These are phyloP conservation scores for Vombatus ursinus DNA, from an alignment of 2,113 vertebrate genomes.

Conservation along the genomic window DNA sequence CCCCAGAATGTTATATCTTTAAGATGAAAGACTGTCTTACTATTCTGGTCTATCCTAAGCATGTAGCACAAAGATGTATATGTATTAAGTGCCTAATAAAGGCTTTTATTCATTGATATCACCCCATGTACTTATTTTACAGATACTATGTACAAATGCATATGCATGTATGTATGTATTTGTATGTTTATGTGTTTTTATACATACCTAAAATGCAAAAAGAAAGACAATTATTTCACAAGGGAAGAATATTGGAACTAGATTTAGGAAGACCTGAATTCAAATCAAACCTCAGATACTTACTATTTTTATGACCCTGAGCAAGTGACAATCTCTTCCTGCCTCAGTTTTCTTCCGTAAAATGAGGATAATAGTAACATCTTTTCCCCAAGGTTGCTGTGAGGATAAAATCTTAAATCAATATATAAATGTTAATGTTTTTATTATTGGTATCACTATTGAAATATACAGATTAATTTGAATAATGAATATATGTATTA, in stretches of 20 bases:
- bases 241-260: background rate
- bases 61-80: too few relatives aligned
- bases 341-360: background rate
- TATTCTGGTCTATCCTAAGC: too few relatives aligned
- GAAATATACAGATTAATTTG: background rate
- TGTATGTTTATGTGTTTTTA: too few relatives aligned
- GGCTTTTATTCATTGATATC: too few relatives aligned
- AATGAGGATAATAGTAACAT: background rate
- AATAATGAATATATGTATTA: background rate
- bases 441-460: background rate
- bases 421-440: background rate
- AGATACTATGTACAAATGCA: background rate
- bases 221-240: too few relatives aligned
- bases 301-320: background rate
- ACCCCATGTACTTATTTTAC: too few relatives aligned
- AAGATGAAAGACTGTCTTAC: too few relatives aligned
- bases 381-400: background rate
- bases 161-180: background rate
- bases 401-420: background rate
- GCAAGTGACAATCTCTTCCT: background rate
- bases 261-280: background rate
- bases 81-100: too few relatives aligned
- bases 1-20: too few relatives aligned
- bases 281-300: background rate
- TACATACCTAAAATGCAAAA: too few relatives aligned